Conservation (phyloP, 2,888 invertebrate genomes). For the Apantesis nais region DNA sequence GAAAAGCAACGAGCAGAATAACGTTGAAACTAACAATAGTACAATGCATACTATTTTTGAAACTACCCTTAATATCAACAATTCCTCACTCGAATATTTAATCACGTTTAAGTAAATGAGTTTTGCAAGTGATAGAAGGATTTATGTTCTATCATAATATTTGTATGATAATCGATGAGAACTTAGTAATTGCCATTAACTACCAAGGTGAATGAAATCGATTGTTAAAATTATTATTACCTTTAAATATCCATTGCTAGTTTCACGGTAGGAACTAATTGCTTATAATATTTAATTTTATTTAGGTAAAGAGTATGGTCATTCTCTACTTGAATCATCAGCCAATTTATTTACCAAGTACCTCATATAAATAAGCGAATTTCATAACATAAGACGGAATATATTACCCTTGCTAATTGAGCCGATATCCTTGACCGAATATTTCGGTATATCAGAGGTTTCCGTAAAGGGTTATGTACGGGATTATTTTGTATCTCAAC, state of each 20-base stretch:
- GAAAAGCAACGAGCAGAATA: too few relatives aligned
- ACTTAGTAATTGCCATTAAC: neutral
- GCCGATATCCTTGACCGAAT: conserved; percentile 1
- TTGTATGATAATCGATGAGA: neutral
- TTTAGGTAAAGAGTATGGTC: neutral
- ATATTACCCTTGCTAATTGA: neutral
- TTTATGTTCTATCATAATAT: neutral
- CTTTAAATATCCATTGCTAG: neutral
- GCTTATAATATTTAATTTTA: neutral
- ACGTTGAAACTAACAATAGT: neutral
- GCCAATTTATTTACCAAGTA: neutral
- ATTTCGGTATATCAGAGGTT: neutral
- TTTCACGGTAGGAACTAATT: neutral
- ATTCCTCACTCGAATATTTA: neutral
- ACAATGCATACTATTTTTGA: neutral
- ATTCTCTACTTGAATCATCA: neutral
- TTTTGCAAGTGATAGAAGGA: neutral
- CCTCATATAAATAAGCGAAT: neutral
- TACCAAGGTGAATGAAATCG: neutral
- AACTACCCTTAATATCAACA: neutral
- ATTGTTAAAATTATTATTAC: neutral
- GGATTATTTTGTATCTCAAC: neutral
- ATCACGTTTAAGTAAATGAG: neutral
- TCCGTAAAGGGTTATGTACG: neutral
- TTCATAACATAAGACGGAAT: neutral